Conservation (phyloP, 2,888 invertebrate species). For the Epicampocera succincta region DNA sequence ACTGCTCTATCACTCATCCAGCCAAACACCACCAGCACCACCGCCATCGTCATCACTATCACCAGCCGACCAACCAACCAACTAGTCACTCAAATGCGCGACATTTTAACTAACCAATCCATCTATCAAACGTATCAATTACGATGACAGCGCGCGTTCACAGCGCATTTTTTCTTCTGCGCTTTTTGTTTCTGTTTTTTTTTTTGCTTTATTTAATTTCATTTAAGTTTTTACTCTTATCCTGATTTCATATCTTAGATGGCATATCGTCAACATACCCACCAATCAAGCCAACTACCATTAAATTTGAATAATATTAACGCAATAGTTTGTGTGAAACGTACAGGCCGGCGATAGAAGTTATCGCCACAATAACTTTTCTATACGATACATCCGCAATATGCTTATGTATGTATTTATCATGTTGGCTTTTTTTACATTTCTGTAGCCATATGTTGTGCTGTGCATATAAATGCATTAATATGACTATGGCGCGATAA, state of each 20-base stretch:
- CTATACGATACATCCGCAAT: constrained; percentile 43
- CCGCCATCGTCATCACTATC: too few species aligned
- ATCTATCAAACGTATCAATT: constrained; percentile 80
- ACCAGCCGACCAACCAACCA: constrained; percentile 46
- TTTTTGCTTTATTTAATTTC: constrained; percentile 56
- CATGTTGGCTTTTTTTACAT: background rate
- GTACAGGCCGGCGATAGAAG: constrained; percentile 9
- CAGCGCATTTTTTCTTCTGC: constrained; percentile 52
- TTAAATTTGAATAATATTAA: constrained; percentile 70
- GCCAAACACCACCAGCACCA: constrained; percentile 40
- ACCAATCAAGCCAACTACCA: constrained; percentile 70
- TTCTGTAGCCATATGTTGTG: constrained; percentile 55
- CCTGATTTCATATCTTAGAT: constrained; percentile 66
- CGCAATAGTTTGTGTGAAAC: constrained; percentile 38
- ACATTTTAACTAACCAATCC: constrained; percentile 73
- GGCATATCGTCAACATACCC: constrained; percentile 66
- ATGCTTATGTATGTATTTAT: constrained; percentile 1
- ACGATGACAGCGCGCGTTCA: constrained; percentile 76
- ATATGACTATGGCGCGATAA: constrained; percentile 64
- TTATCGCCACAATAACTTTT: constrained; percentile 31
- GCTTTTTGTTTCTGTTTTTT: constrained; percentile 42
- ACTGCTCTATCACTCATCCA: constrained; percentile 63
- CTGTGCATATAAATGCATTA: constrained; percentile 60
- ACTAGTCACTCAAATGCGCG: constrained; percentile 68
- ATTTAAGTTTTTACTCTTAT: constrained; percentile 58